Evolutionary conservation across 2,113 vertebrate genomes (phyloP), one percentile per base, ranked within the genome.

Genomic region (Pandion haliaetus): DNA sequence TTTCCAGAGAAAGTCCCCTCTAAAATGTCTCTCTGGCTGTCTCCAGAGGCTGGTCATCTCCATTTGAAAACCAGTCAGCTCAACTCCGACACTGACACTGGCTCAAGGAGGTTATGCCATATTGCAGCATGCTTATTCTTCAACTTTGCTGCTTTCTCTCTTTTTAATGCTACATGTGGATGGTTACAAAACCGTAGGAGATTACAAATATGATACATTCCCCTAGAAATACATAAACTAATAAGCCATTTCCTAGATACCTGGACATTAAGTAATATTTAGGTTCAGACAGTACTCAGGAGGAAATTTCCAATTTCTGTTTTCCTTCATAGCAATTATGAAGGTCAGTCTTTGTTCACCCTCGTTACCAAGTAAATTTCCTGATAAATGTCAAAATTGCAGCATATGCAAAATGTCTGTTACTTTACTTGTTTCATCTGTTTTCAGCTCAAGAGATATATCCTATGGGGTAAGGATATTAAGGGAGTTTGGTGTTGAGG

Each of bases 361-460:
- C 12, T 61, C 4, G 1, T 34, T 76, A 79, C 16, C 40, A 79
- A 63, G 38, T 21, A 54, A 31, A 61, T 85, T 89, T 82, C 12
- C 36, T 87, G 44, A 85, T 63, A 74, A 93, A 76, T 52, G 49
- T 6, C 14, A 44, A 82, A 71, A 63, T 2, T 42, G 23, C 12
- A 74, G 28, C 11, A 24, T 34, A 67, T 3, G 1, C 12, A 80
- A 85, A 65, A 69, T 49, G 10, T 17, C 15, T 67, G 49, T 86
- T 72, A 38, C 23, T 73, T 77, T 57, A 45, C 8, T 32, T 59
- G 15, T 61, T 62, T 63, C 61, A 59, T 8, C 18, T 49, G 38
- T 31, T 67, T 73, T 52, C n/a, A 31, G 5, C 34, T 83, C 0
- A 0, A 57, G 24, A 89, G 19, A 42, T n/a, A 58, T 2, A 61